These are phyloP conservation scores for Boulengeromyrus knoepffleri DNA, from an alignment of 2,113 vertebrate species.

Conservation along the genomic window DNA sequence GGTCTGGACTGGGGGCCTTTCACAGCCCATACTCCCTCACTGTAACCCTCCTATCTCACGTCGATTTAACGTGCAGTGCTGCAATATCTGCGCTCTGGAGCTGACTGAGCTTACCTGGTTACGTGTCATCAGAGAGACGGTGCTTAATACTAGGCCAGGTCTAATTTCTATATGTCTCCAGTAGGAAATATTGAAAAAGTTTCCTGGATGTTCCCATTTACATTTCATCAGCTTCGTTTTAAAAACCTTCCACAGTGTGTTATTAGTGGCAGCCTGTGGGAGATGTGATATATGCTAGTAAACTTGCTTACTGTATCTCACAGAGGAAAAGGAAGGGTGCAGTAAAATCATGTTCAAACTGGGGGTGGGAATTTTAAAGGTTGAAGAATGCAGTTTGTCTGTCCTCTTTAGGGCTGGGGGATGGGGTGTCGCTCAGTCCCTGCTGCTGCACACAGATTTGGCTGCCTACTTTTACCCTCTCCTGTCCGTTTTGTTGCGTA, in stretches of 20 bases:
- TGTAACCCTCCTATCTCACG: not conserved
- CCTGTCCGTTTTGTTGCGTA: conserved; percentile 29
- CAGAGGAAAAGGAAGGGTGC: not conserved
- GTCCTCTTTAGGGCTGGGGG: not conserved
- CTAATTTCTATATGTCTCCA: not conserved
- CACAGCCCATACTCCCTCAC: not conserved
- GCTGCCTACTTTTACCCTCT: conserved; percentile 30
- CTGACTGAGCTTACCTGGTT: not conserved
- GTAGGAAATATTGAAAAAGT: not conserved
- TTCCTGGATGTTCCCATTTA: conserved; percentile 25
- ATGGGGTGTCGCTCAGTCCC: conserved; percentile 21
- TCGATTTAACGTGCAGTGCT: not conserved
- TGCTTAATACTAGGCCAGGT: not conserved
- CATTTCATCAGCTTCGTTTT: conserved; percentile 36
- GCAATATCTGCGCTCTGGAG: not conserved
- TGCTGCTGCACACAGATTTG: conserved; percentile 29
- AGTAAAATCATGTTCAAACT: not conserved
- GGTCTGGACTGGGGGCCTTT: not conserved
- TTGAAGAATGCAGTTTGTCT: conserved; percentile 7
- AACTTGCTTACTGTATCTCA: not conserved
- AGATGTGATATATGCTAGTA: not conserved
- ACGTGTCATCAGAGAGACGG: not conserved
- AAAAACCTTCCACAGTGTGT: conserved; percentile 10
- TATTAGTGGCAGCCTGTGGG: not conserved
- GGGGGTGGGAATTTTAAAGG: not conserved